Evolutionary conservation across 1,140 invertebrate species (phyloP).

Genomic region (Drosophila kurseongensis): DNA sequence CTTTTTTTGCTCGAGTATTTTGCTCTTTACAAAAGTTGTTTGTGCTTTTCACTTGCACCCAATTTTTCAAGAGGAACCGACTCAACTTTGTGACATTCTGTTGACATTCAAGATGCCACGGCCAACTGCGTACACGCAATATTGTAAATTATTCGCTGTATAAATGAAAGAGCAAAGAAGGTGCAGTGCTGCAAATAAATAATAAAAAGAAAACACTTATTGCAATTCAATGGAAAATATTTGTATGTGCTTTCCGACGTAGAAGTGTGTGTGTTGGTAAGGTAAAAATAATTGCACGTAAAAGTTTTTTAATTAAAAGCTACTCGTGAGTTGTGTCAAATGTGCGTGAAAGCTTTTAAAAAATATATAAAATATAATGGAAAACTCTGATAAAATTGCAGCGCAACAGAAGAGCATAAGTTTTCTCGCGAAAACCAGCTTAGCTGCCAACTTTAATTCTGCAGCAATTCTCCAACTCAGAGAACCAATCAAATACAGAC

Average conservation of each 20-base stretch:
- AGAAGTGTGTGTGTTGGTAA: constrained; percentile 9
- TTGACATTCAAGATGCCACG: constrained; percentile 58
- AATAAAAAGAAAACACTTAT: constrained; percentile 44
- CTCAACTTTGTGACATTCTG: constrained; percentile 50
- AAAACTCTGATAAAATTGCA: constrained; percentile 52
- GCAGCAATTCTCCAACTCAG: not conserved
- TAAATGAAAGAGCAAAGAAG: constrained; percentile 7
- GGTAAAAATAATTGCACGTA: constrained; percentile 72
- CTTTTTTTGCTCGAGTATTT: constrained; percentile 36
- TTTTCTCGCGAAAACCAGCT: not conserved
- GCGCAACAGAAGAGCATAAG: constrained; percentile 15
- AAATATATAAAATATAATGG: constrained; percentile 41
- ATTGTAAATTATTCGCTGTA: constrained; percentile 39
- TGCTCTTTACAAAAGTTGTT: constrained; percentile 53
- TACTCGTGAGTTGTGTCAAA: constrained; percentile 74
- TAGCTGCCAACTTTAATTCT: constrained; percentile 16
- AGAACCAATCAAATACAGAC: constrained; percentile 34
- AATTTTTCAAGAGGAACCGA: constrained; percentile 29
- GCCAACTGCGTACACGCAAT: constrained; percentile 57
- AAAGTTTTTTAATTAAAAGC: constrained; percentile 82
- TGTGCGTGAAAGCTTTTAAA: constrained; percentile 58
- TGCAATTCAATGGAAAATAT: constrained; percentile 51
- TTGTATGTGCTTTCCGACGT: constrained; percentile 8
- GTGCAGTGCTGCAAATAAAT: constrained; percentile 37
- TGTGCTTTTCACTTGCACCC: constrained; percentile 58